Conservation (phyloP, 2,797 vertebrate genomes). For the Pipistrellus kuhlii region DNA sequence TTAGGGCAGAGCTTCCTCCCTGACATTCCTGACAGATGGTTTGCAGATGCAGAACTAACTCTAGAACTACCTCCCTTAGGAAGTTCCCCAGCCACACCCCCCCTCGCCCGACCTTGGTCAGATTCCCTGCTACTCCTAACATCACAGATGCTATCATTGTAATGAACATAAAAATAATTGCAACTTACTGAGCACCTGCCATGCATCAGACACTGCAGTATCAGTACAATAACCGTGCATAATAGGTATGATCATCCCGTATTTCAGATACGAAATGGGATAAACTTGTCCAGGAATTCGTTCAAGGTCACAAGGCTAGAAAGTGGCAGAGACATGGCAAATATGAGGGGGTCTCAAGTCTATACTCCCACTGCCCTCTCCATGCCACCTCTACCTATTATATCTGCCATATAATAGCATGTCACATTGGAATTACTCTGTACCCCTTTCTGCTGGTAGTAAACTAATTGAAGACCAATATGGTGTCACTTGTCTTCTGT, state of each 20-base stretch:
- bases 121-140: background rate
- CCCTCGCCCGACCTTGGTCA: background rate
- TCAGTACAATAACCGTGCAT: background rate
- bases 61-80: background rate
- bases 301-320: constrained; percentile 8
- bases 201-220: background rate
- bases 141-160: background rate
- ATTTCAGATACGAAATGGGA: background rate
- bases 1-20: background rate
- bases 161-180: background rate
- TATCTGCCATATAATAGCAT: background rate
- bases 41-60: background rate
- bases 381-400: background rate
- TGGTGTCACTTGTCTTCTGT: background rate
- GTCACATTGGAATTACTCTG: background rate
- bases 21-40: constrained; percentile 39
- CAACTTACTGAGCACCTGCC: background rate
- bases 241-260: background rate
- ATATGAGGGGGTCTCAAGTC: background rate
- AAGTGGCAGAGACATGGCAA: background rate
- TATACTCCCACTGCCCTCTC: background rate
- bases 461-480: background rate
- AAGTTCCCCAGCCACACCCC: background rate
- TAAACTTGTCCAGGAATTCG: background rate
- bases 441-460: background rate